A percentile compares a stretch with the other conserved stretches of the same genome.
Conservation (phyloP, 2,797 vertebrate species). For the Pogonophryne albipinna region DNA sequence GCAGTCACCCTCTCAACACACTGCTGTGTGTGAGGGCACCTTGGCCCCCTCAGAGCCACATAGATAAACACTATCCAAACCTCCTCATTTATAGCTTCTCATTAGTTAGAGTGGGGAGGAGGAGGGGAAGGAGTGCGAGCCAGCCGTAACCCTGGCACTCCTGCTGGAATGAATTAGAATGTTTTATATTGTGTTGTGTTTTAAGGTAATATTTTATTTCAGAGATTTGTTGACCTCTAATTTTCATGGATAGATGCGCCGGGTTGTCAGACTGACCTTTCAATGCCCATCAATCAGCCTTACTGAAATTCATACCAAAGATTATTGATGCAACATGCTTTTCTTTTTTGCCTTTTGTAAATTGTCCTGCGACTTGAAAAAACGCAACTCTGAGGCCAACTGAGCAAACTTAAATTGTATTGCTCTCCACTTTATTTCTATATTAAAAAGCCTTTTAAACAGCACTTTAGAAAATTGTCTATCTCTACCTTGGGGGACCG, state of each 20-base stretch:
- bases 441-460: conserved; percentile 47
- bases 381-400: conserved; percentile 35
- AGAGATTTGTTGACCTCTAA: conserved; percentile 54
- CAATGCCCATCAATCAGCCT: conserved; percentile 49
- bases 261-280: conserved; percentile 48
- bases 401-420: conserved; percentile 36
- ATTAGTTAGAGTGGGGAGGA: conserved; percentile 81
- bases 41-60: conserved; percentile 73
- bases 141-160: conserved; percentile 64
- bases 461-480: conserved; percentile 56
- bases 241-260: conserved; percentile 34
- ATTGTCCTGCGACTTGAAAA: conserved; percentile 56
- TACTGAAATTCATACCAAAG: conserved; percentile 50
- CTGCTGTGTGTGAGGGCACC: conserved; percentile 81
- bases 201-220: conserved; percentile 66
- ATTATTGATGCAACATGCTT: conserved; percentile 25
- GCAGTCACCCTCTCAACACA: conserved; percentile 73
- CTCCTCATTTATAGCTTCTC: conserved; percentile 79
- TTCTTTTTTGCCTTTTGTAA: conserved; percentile 40
- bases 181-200: conserved; percentile 65
- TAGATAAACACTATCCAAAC: conserved; percentile 76
- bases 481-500: conserved; percentile 21
- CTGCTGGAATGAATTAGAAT: conserved; percentile 64
- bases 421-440: conserved; percentile 27
- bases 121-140: conserved; percentile 46